Evolutionary conservation across 2,888 invertebrate genomes (phyloP).

Genomic region (Dryobota labecula): DNA sequence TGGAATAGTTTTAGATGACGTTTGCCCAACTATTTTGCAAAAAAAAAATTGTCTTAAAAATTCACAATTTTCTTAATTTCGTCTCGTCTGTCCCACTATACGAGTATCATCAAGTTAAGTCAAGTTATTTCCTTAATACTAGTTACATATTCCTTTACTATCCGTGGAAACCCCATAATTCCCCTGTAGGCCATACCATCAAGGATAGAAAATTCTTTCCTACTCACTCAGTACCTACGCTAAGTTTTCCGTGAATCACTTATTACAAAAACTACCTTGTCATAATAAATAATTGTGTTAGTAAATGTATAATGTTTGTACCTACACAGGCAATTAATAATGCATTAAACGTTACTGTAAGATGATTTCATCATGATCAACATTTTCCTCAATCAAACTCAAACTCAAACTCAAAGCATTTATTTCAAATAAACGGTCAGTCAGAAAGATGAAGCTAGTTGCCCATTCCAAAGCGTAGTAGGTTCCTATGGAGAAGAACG

Average conservation of each 20-base stretch:
- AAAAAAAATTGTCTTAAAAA: too few species aligned
- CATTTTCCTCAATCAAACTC: slow-evolving; percentile 19
- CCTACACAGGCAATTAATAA: background rate
- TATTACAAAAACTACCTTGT: background rate
- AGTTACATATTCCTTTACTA: background rate
- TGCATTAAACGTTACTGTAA: background rate
- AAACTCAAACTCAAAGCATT: too few species aligned
- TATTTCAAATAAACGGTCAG: too few species aligned
- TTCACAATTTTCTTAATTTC: too few species aligned
- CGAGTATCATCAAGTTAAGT: background rate
- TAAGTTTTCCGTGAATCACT: slow-evolving; percentile 4
- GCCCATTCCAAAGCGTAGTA: too few species aligned
- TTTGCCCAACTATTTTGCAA: too few species aligned
- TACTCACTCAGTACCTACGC: background rate
- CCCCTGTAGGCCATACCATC: background rate
- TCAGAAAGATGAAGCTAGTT: too few species aligned
- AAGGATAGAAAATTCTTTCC: background rate
- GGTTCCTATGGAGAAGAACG: too few species aligned
- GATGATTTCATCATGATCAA: background rate
- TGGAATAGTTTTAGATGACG: too few species aligned
- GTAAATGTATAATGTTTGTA: background rate
- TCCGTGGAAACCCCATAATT: slow-evolving; percentile 18
- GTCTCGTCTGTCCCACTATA: background rate
- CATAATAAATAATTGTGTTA: background rate
- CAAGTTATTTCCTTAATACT: background rate